Conservation (phyloP, 2,888 invertebrate genomes). For the Drosophila mimetica region DNA sequence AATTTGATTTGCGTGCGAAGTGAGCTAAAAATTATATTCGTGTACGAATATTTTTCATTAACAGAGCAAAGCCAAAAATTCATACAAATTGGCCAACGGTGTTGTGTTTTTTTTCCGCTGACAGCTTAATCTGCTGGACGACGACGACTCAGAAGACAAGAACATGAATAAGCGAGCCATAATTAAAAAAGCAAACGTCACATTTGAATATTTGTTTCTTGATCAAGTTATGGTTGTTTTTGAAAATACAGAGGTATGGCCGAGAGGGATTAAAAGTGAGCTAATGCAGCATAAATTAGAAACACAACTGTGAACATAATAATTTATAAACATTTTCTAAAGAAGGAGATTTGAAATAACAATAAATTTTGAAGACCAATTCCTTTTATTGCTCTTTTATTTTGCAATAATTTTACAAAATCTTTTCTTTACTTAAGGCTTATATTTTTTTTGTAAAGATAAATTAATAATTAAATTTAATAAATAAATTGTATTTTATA, state of each 20-base stretch:
- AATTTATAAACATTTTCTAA: no score
- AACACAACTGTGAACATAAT: no score
- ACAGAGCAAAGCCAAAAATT: slow-evolving; percentile 17
- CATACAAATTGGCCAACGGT: slow-evolving; percentile 63
- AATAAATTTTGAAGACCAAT: no score
- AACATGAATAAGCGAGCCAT: slow-evolving; percentile 64
- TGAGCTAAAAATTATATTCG: slow-evolving; percentile 26
- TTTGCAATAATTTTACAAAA: no score
- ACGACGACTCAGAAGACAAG: slow-evolving; percentile 53
- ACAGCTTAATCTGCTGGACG: slow-evolving; percentile 68
- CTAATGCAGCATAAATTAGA: no score
- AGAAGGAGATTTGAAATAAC: no score
- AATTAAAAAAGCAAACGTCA: slow-evolving; percentile 76
- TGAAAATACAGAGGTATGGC: slow-evolving; percentile 34
- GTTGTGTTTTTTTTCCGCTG: slow-evolving; percentile 57
- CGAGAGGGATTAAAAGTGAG: neutral
- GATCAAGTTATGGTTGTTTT: slow-evolving; percentile 10
- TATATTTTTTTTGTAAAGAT: no score
- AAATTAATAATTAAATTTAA: no score
- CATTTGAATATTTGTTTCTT: slow-evolving; percentile 49
- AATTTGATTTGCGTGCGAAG: slow-evolving; percentile 80
- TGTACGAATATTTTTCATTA: slow-evolving; percentile 30
- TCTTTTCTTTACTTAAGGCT: no score
- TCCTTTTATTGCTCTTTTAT: no score
- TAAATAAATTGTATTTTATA: no score